Evolutionary conservation across 35 echinoderm and acorn worm genomes (phyloP).

Genomic region (Chiridota heheva): DNA sequence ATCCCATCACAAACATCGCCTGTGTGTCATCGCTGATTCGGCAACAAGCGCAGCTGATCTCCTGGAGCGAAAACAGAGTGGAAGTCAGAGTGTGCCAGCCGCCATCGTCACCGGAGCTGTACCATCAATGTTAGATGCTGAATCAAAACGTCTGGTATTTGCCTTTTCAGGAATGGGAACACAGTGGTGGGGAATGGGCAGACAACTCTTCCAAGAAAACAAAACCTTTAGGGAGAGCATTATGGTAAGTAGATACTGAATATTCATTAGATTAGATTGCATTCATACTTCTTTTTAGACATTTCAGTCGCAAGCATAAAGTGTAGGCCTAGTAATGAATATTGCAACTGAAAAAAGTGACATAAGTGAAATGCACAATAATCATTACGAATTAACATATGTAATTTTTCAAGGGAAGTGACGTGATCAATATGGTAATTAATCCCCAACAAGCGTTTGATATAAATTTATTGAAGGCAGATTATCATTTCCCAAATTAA

Average conservation of each 20-base stretch:
- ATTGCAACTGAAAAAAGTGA: too few relatives aligned
- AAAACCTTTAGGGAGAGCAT: slow-evolving; percentile 43
- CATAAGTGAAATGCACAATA: too few relatives aligned
- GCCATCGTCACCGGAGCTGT: slow-evolving; percentile 28
- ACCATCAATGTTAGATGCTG: background rate
- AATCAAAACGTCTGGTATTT: slow-evolving; percentile 24
- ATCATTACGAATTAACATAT: too few relatives aligned
- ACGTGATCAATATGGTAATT: too few relatives aligned
- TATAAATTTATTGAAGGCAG: too few relatives aligned
- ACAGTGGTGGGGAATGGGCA: slow-evolving; percentile 77
- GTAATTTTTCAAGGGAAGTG: too few relatives aligned
- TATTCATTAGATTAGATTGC: too few relatives aligned
- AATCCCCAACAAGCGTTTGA: too few relatives aligned
- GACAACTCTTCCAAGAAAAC: slow-evolving; percentile 32
- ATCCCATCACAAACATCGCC: slow-evolving; percentile 45
- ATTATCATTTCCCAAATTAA: too few relatives aligned
- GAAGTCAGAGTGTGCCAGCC: background rate
- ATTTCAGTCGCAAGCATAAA: too few relatives aligned
- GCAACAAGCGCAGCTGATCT: slow-evolving; percentile 23
- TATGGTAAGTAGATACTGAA: slow-evolving; percentile 51
- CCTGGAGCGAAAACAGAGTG: background rate
- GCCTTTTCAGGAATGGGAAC: slow-evolving; percentile 79
- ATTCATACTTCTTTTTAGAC: too few relatives aligned
- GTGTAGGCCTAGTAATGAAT: too few relatives aligned
- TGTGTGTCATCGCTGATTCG: slow-evolving; percentile 23